Evolutionary conservation across 2,113 vertebrate species (phyloP), one percentile per base, ranked within the genome.

Genomic region (Neolamprologus variostigma): DNA sequence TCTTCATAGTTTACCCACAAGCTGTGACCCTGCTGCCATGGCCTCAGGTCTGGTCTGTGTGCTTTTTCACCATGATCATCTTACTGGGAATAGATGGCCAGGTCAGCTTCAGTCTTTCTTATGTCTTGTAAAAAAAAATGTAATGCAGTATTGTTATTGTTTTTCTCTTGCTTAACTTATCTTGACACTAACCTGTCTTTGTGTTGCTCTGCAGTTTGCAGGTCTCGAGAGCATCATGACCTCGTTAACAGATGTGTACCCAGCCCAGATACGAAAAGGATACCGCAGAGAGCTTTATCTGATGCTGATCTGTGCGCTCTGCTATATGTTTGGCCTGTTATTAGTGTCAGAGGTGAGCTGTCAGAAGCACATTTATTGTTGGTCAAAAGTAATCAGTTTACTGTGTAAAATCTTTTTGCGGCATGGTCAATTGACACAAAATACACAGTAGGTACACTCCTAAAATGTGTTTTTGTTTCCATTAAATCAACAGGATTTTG

Each of bases 61-160:
- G 95, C 91, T 99, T 99, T 96, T 98, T 99, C 94, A 80, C 96
- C 92, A 99, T 98, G 98, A 96, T 99, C 35, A 96, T 99, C 89
- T 95, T 99, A 79, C 95, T 99, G 92, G 98, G 98, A 85, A 95
- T 98, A 89, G 98, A 96, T 4, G 92, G 95, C 37, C 95, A 95
- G 94, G 96, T 96, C n/a, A 92, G 86, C 21, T 83, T 9, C 40
- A 35, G 19, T 12, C 17, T 21, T 23, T 8, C 14, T 26, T 51
- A 26, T 21, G 8, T 68, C 37, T 80, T n/a, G 6, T 8, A 26
- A 79, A 50, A 76, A 79, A 10, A 80, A 11, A 84, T 26, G 1
- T 26, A 5, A 26, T 28, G 26, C 3, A n/a, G 7, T 33, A n/a
- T n/a, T n/a, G 9, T 33, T 21, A 5, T 47, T 21, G n/a, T 54